Percentiles rank a stretch among this genome's conserved stretches.
Conservation (phyloP, 1,140 invertebrate genomes). For the Drosophila kikkawai region DNA sequence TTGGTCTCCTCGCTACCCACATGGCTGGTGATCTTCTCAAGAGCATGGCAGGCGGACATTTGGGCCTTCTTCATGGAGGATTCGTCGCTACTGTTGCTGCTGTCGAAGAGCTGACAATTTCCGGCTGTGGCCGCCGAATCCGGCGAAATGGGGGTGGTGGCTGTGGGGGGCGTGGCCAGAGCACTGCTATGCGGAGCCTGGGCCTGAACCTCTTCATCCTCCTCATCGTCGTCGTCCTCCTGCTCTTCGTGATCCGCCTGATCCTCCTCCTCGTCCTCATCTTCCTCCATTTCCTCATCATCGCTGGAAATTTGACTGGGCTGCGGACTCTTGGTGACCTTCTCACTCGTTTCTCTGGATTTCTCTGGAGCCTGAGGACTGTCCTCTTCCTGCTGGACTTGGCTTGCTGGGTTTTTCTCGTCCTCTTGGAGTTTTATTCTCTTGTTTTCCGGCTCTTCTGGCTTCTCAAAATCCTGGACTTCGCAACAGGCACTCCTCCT, state of each 20-base stretch:
- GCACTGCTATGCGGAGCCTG: slow-evolving; percentile 76
- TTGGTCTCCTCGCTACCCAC: slow-evolving; percentile 40
- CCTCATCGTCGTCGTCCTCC: slow-evolving; percentile 10
- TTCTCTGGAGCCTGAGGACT: slow-evolving; percentile 12
- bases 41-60: slow-evolving; percentile 72
- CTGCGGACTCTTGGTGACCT: slow-evolving; percentile 40
- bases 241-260: slow-evolving; percentile 4
- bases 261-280: slow-evolving; percentile 42
- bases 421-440: slow-evolving; percentile 50
- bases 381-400: slow-evolving; percentile 11
- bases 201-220: slow-evolving; percentile 20
- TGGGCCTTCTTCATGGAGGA: slow-evolving; percentile 79
- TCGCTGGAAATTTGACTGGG: slow-evolving; percentile 44
- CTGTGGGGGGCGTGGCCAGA: slow-evolving; percentile 68
- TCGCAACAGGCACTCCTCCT: slow-evolving; percentile 52
- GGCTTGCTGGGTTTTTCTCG: slow-evolving; percentile 13
- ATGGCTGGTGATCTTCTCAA: slow-evolving; percentile 70
- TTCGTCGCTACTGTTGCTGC: slow-evolving; percentile 82
- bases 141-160: slow-evolving; percentile 74
- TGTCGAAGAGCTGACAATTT: slow-evolving; percentile 72
- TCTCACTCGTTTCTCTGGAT: slow-evolving; percentile 6
- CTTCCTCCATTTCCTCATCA: slow-evolving; percentile 41
- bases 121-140: slow-evolving; percentile 80
- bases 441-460: slow-evolving; percentile 50
- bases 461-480: slow-evolving; percentile 17